A percentile compares a stretch with the other conserved stretches of the same genome.
Evolutionary conservation across 2,888 invertebrate species (phyloP).

Genomic region (Rhyacophila evoluta): DNA sequence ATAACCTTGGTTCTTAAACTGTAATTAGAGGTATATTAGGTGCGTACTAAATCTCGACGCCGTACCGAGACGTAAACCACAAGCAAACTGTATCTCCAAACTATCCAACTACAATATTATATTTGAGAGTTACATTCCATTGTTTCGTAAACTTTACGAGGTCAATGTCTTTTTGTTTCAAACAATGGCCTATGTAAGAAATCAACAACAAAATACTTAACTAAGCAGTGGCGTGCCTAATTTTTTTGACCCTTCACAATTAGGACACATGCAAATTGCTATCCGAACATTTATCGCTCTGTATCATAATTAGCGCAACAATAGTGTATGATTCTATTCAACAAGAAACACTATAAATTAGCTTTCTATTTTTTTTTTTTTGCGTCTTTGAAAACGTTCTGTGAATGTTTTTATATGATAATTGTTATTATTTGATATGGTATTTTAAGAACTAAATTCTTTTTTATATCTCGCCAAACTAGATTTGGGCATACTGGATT

Average conservation of each 20-base stretch:
- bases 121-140: not conserved
- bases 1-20: not conserved
- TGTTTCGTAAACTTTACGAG: constrained; percentile 16
- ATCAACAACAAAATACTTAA: constrained; percentile 1
- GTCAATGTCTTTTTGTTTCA: constrained; percentile 15
- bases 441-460: too few species aligned
- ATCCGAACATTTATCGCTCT: not conserved
- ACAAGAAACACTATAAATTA: too few species aligned
- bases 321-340: not conserved
- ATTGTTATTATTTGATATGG: too few species aligned
- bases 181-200: not conserved
- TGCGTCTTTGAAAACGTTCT: too few species aligned
- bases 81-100: not conserved
- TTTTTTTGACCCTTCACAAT: not conserved
- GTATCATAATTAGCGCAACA: not conserved
- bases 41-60: not conserved
- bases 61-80: not conserved
- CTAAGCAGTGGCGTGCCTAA: not conserved
- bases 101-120: not conserved
- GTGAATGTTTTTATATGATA: not conserved
- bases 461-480: too few species aligned
- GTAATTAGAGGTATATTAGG: not conserved
- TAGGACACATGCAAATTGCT: not conserved
- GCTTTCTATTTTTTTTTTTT: too few species aligned
- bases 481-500: too few species aligned